Conservation (phyloP, 2,113 vertebrate genomes). For the Chaenogobius annularis region DNA sequence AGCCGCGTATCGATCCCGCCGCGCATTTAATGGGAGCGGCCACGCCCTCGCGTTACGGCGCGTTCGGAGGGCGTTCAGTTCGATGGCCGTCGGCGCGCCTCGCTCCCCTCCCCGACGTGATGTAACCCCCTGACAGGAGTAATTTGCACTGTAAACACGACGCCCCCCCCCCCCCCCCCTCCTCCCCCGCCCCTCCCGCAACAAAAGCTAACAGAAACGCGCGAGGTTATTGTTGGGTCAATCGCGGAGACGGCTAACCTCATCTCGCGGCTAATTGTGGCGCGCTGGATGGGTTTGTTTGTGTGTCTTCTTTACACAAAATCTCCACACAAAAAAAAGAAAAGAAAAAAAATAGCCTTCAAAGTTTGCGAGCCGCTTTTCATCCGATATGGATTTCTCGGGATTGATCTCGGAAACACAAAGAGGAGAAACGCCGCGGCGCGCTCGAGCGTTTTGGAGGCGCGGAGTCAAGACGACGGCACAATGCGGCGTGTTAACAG, state of each 20-base stretch:
- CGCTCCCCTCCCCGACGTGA: slow-evolving; percentile 83
- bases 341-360: slow-evolving; percentile 8
- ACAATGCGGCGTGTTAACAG: neutral
- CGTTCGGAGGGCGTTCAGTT: slow-evolving; percentile 90
- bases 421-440: neutral
- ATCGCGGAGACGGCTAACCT: slow-evolving; percentile 72
- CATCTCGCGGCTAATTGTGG: slow-evolving; percentile 80
- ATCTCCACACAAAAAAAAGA: too few relatives aligned
- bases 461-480: neutral
- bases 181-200: slow-evolving; percentile 24
- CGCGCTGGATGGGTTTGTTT: slow-evolving; percentile 19
- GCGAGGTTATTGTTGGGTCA: slow-evolving; percentile 68
- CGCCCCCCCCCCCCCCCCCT: slow-evolving; percentile 3
- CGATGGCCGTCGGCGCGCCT: slow-evolving; percentile 86
- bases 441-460: neutral
- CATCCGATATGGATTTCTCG: neutral
- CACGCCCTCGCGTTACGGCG: slow-evolving; percentile 97
- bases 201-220: slow-evolving; percentile 43
- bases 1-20: slow-evolving; percentile 99
- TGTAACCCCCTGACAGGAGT: slow-evolving; percentile 95
- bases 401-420: neutral
- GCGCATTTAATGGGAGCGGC: slow-evolving; percentile 97
- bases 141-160: slow-evolving; percentile 73
- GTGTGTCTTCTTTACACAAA: neutral
- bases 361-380: slow-evolving; percentile 4